phyloP scores from a whole-genome alignment of 2,113 vertebrate species.

The Hylia prasina region DNA sequence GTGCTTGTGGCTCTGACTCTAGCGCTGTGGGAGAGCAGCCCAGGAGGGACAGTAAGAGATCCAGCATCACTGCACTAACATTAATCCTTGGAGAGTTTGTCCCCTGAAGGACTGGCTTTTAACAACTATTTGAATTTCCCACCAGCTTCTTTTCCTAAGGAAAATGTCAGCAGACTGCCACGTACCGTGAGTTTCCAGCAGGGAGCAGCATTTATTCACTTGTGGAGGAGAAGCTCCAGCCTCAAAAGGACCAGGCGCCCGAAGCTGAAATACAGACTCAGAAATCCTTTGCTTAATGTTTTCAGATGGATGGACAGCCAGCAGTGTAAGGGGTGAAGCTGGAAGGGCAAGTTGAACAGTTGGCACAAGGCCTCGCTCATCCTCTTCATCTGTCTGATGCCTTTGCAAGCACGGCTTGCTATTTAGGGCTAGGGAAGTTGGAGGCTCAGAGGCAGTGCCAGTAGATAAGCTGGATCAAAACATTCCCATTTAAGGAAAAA shows the following conservation, averaged over 20 bases:
- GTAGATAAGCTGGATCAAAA: not conserved
- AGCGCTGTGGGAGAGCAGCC: not conserved
- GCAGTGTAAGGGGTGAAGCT: not conserved
- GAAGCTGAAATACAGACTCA: not conserved
- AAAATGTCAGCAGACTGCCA: not conserved
- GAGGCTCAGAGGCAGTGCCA: not conserved
- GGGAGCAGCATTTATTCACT: slow-evolving; percentile 60
- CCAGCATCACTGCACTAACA: not conserved
- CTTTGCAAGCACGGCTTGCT: not conserved
- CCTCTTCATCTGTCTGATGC: not conserved
- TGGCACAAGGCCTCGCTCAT: not conserved
- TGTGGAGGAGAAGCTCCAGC: not conserved
- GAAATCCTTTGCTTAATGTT: not conserved
- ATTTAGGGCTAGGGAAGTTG: not conserved
- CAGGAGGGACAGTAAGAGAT: not conserved
- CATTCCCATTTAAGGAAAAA: not conserved
- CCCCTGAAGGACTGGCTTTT: not conserved
- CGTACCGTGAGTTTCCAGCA: not conserved
- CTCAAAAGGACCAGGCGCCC: not conserved
- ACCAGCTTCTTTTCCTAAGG: not conserved
- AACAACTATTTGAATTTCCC: not conserved
- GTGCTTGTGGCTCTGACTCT: not conserved
- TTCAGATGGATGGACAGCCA: not conserved
- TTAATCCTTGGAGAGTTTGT: not conserved
- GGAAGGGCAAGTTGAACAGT: not conserved